A percentile compares a stretch with the other conserved stretches of the same genome.
phyloP scores from a whole-genome alignment of 92 coral and sea anemone genomes.

The Porites rus region DNA sequence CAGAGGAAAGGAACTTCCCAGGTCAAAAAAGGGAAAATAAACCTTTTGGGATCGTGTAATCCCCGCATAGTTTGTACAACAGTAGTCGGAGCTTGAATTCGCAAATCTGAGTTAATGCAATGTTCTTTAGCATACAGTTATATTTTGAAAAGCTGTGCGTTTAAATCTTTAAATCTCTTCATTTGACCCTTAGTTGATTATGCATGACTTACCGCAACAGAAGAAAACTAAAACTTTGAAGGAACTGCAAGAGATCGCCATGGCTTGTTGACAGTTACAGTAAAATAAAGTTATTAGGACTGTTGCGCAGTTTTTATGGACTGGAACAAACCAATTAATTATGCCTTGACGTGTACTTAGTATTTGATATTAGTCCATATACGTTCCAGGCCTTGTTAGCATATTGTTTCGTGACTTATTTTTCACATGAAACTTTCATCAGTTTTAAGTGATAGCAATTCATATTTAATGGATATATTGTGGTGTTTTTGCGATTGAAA shows the following conservation, averaged over 20 bases:
- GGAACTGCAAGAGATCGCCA: conserved; percentile 8
- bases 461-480: background rate
- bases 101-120: background rate
- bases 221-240: background rate
- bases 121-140: background rate
- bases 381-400: background rate
- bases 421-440: background rate
- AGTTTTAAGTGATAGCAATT: conserved; percentile 3
- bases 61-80: background rate
- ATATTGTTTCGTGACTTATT: background rate
- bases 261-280: background rate
- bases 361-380: conserved; percentile 17
- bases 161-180: background rate
- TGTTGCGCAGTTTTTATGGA: background rate
- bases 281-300: background rate
- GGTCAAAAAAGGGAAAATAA: background rate
- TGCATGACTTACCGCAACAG: conserved; percentile 28
- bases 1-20: too few species aligned
- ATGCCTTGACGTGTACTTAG: background rate
- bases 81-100: background rate
- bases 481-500: background rate
- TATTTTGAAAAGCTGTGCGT: background rate
- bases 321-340: conserved; percentile 9
- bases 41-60: background rate
- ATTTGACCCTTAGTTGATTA: background rate